Conservation (phyloP, 2,888 invertebrate genomes). For the Zootermopsis nevadensis region DNA sequence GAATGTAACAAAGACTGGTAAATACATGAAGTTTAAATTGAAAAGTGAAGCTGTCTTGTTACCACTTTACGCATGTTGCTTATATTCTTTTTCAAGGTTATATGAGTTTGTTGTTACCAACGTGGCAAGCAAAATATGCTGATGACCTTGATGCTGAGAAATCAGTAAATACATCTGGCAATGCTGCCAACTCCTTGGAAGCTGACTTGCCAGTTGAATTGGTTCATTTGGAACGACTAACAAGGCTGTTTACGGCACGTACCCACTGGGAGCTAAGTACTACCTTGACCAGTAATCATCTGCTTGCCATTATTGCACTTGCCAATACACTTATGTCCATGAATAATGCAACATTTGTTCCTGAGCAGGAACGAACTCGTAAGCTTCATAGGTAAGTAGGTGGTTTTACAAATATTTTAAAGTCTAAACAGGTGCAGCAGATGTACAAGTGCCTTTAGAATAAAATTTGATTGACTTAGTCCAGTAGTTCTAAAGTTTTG, state of each 20-base stretch:
- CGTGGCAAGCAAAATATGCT: slow-evolving; percentile 73
- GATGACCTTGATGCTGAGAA: slow-evolving; percentile 57
- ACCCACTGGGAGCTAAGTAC: slow-evolving; percentile 97
- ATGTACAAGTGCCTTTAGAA: no score
- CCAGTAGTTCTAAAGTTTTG: no score
- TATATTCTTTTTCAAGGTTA: slow-evolving; percentile 68
- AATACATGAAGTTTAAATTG: no score
- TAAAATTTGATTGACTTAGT: no score
- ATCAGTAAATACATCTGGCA: slow-evolving; percentile 30
- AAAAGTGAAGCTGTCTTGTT: neutral
- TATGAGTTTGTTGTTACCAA: slow-evolving; percentile 93
- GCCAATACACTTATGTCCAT: slow-evolving; percentile 98
- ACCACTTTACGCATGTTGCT: no score
- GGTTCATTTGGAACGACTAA: slow-evolving; percentile 79
- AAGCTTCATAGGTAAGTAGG: slow-evolving; percentile 74
- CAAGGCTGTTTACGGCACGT: slow-evolving; percentile 84
- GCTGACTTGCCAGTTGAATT: slow-evolving; percentile 77
- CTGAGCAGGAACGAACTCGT: slow-evolving; percentile 85
- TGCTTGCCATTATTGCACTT: slow-evolving; percentile 92
- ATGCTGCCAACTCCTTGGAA: slow-evolving; percentile 57
- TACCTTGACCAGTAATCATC: slow-evolving; percentile 94
- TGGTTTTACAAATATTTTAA: no score
- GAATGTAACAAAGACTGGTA: no score
- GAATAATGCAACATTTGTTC: slow-evolving; percentile 94
- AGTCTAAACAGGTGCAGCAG: no score